phyloP scores from a whole-genome alignment of 2,797 vertebrate genomes.

The Jordanella pulchra region DNA sequence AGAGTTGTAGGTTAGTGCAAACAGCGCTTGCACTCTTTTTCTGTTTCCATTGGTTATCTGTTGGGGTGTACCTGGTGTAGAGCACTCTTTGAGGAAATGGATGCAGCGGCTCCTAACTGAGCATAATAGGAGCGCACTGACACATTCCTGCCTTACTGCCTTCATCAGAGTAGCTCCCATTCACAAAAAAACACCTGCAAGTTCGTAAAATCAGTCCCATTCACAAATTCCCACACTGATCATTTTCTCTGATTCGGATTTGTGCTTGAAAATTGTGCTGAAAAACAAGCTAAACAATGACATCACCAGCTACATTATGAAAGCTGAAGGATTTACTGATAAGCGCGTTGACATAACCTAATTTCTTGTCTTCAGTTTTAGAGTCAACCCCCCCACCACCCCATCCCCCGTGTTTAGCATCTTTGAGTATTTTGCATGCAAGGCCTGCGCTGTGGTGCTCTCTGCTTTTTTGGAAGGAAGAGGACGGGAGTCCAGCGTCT shows the following conservation, averaged over 20 bases:
- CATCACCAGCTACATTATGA: background rate
- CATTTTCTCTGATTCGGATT: background rate
- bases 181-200: slow-evolving; percentile 59
- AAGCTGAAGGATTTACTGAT: background rate
- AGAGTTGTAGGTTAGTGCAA: slow-evolving; percentile 34
- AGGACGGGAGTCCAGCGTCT: slow-evolving; percentile 60
- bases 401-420: slow-evolving; percentile 66
- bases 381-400: too few species aligned
- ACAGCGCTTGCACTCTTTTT: slow-evolving; percentile 10
- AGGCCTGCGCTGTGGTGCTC: slow-evolving; percentile 64
- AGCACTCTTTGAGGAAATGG: slow-evolving; percentile 35
- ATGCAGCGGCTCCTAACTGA: slow-evolving; percentile 43
- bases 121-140: slow-evolving; percentile 56
- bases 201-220: slow-evolving; percentile 54
- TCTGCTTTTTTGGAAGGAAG: slow-evolving; percentile 53
- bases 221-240: slow-evolving; percentile 43
- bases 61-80: slow-evolving; percentile 12
- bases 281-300: background rate
- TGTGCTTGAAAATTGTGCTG: background rate
- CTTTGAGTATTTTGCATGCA: slow-evolving; percentile 73
- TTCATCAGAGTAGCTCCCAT: slow-evolving; percentile 56
- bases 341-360: slow-evolving; percentile 1
- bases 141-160: slow-evolving; percentile 51
- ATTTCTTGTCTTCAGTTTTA: slow-evolving; percentile 31
- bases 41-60: slow-evolving; percentile 9